A percentile compares a stretch with the other conserved stretches of the same genome.
Conservation (phyloP, 2,888 invertebrate genomes). For the Alitta virens region DNA sequence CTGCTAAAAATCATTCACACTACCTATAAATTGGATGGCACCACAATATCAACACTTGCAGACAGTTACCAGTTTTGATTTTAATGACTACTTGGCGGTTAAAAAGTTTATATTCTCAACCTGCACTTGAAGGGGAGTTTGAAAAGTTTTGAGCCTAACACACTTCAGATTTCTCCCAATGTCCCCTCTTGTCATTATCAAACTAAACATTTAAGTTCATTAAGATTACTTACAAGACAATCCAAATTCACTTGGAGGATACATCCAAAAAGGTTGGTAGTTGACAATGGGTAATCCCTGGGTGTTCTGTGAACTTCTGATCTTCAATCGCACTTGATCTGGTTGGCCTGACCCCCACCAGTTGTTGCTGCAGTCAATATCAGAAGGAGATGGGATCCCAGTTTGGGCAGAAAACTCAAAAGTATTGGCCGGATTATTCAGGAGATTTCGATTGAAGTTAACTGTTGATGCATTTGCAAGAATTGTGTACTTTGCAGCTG, state of each 20-base stretch:
- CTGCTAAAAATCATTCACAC: too few relatives aligned
- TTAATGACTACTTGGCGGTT: too few relatives aligned
- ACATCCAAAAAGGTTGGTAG: background rate
- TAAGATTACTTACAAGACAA: background rate
- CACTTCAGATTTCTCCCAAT: too few relatives aligned
- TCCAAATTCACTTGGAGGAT: background rate
- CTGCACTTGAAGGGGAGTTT: too few relatives aligned
- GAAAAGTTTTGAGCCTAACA: too few relatives aligned
- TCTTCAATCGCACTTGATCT: background rate
- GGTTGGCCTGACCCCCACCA: conserved; percentile 3
- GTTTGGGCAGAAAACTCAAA: background rate
- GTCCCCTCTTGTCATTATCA: too few relatives aligned
- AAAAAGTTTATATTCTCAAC: too few relatives aligned
- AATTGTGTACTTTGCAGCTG: background rate
- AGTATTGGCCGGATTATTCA: conserved; percentile 8
- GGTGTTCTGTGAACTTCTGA: background rate
- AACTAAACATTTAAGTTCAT: too few relatives aligned
- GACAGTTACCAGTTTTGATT: too few relatives aligned
- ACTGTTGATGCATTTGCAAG: background rate
- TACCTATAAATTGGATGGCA: too few relatives aligned
- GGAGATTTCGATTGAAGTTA: background rate
- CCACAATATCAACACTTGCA: too few relatives aligned
- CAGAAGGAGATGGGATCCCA: background rate
- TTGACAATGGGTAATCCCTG: background rate
- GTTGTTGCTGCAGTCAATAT: background rate